Evolutionary conservation across 2,797 vertebrate species (phyloP), one percentile per base, ranked within the genome.

Genomic region (Phyllotis vaccarum): DNA sequence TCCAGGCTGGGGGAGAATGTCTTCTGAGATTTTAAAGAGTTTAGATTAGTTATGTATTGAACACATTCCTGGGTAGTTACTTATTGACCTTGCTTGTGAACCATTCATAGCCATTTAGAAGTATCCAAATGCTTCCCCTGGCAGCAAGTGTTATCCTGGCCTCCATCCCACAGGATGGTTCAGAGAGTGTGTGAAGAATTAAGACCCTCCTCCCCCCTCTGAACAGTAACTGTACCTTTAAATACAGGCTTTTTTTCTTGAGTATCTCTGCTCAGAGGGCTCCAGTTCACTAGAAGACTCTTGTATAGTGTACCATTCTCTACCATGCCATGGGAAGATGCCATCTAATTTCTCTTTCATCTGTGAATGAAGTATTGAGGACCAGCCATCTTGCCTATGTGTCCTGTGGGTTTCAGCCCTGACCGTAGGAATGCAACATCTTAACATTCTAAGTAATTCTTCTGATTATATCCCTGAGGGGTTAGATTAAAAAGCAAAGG

Each of bases 31-130:
- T 95, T 90, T 81, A 94, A 96, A 98, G 97, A 98, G 98, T 95
- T 98, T 98, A 98, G 97, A 52, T 95, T 97, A 94, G 95, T 97
- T 97, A 91, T 96, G 80, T 85, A 94, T 94, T 97, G 96, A 16
- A 94, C 93, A 97, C 97, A 97, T 98, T 97, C 97, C 96, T 46
- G 46, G 90, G 93, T 93, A 96, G 98, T 99, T 98, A 98, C 98
- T 98, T 98, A 98, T 98, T 98, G 98, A 99, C 98, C 96, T 94
- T n/a, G 94, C 95, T 96, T 62, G 95, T 98, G 97, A 98, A 98
- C 98, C 98, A 98, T 98, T 98, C 97, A 98, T 98, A 80, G 96
- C 74, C 93, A 97, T 96, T 96, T 96, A 98, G 97, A 95, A 91
- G 3, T 97, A 98, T 98, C 98, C 54, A n/a, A 98, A 93, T 93